Evolutionary conservation across 2,888 invertebrate genomes (phyloP).

Genomic region (Drosophila demipolita): DNA sequence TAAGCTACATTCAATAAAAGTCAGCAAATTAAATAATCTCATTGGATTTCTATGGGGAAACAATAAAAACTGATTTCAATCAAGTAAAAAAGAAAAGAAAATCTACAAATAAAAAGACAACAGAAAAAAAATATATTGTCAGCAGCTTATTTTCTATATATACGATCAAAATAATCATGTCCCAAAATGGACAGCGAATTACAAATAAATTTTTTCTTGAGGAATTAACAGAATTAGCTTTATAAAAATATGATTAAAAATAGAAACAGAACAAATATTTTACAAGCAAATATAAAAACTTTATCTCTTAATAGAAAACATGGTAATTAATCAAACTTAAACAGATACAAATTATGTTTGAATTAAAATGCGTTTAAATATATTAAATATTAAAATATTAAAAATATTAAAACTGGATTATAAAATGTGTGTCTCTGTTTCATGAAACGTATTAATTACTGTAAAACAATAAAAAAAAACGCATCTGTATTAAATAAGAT

Average conservation of each 20-base stretch:
- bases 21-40: constrained; percentile 74
- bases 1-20: constrained; percentile 65
- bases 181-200: background rate
- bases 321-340: background rate
- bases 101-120: constrained; percentile 39
- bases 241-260: constrained; percentile 7
- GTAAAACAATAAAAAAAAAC: background rate
- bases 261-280: constrained; percentile 12
- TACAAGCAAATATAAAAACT: background rate
- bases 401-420: background rate
- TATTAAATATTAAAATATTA: background rate
- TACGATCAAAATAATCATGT: constrained; percentile 48
- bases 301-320: background rate
- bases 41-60: constrained; percentile 73
- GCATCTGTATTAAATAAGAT: background rate
- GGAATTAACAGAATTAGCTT: constrained; percentile 7
- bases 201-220: background rate
- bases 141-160: constrained; percentile 11
- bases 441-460: background rate
- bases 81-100: constrained; percentile 47
- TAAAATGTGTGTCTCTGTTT: background rate
- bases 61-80: constrained; percentile 72
- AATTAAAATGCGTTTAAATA: background rate
- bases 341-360: background rate
- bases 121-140: constrained; percentile 29